Evolutionary conservation across 2,113 vertebrate species (phyloP).

Genomic region (Podarcis raffonei): DNA sequence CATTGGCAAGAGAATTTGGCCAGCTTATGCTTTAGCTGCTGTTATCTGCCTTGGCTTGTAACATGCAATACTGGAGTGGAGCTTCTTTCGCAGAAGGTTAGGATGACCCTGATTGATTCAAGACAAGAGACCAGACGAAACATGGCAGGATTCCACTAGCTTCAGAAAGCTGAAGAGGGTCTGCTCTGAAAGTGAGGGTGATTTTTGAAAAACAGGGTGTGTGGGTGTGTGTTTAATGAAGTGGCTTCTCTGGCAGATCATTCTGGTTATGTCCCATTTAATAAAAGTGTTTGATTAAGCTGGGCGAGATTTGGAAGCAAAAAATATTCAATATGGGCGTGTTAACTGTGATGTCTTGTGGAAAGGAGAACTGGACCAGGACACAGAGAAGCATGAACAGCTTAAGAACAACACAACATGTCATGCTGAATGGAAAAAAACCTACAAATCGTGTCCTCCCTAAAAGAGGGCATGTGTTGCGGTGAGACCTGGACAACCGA

Average conservation of each 20-base stretch:
- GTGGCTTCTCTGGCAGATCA: neutral
- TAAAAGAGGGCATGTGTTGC: too few relatives aligned
- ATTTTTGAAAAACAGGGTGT: neutral
- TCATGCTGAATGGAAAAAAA: too few relatives aligned
- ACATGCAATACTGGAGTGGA: neutral
- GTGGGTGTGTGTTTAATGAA: neutral
- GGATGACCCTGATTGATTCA: neutral
- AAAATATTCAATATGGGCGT: too few relatives aligned
- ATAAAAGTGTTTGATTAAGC: neutral
- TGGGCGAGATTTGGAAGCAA: neutral
- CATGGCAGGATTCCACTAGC: too few relatives aligned
- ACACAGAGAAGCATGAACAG: too few relatives aligned
- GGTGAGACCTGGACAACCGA: too few relatives aligned
- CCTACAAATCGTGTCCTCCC: too few relatives aligned
- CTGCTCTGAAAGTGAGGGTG: too few relatives aligned
- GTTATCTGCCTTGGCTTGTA: neutral
- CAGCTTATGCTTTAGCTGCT: neutral
- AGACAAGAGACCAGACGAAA: neutral
- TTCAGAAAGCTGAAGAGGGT: neutral
- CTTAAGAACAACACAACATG: too few relatives aligned
- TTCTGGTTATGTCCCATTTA: neutral
- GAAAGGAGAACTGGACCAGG: too few relatives aligned
- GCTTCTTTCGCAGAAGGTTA: neutral
- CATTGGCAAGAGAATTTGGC: too few relatives aligned
- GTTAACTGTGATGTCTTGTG: too few relatives aligned